A percentile compares a stretch with the other conserved stretches of the same genome.
phyloP scores from a whole-genome alignment of 2,113 vertebrate genomes.

The Helogale parvula region DNA sequence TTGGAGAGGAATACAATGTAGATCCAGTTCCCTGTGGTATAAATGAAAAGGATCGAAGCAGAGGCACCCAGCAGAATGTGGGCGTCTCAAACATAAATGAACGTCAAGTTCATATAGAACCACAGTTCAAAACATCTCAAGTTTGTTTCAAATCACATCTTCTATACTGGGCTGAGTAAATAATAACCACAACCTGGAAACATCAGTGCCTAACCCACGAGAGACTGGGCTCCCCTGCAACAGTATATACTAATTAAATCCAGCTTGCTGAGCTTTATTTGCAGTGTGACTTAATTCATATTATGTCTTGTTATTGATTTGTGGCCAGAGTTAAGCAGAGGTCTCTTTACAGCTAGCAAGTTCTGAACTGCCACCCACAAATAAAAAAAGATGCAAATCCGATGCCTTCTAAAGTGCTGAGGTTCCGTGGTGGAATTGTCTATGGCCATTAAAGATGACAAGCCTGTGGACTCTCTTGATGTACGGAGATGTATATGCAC shows the following conservation, averaged over 20 bases:
- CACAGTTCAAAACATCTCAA: not conserved
- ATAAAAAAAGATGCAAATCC: conserved; percentile 50
- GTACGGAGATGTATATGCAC: conserved; percentile 33
- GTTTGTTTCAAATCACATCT: not conserved
- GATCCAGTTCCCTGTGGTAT: not conserved
- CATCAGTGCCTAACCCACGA: not conserved
- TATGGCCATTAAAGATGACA: conserved; percentile 45
- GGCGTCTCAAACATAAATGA: not conserved
- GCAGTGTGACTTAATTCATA: conserved; percentile 37
- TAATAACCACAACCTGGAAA: conserved; percentile 1
- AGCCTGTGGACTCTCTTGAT: conserved; percentile 36
- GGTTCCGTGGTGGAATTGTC: not conserved
- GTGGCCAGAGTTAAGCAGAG: conserved; percentile 42
- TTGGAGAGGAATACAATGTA: not conserved
- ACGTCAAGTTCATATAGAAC: conserved; percentile 30
- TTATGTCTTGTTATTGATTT: conserved; percentile 61
- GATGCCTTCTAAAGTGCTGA: conserved; percentile 37
- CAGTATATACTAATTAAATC: conserved; percentile 64
- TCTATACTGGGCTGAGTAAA: not conserved
- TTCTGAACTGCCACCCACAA: conserved; percentile 42
- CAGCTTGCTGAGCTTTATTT: not conserved
- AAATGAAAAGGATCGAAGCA: not conserved
- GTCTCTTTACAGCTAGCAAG: conserved; percentile 13
- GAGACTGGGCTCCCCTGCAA: not conserved
- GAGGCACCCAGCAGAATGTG: not conserved